These are phyloP conservation scores for Morpho achilles DNA, from an alignment of 2,888 invertebrate genomes.

Conservation along the genomic window DNA sequence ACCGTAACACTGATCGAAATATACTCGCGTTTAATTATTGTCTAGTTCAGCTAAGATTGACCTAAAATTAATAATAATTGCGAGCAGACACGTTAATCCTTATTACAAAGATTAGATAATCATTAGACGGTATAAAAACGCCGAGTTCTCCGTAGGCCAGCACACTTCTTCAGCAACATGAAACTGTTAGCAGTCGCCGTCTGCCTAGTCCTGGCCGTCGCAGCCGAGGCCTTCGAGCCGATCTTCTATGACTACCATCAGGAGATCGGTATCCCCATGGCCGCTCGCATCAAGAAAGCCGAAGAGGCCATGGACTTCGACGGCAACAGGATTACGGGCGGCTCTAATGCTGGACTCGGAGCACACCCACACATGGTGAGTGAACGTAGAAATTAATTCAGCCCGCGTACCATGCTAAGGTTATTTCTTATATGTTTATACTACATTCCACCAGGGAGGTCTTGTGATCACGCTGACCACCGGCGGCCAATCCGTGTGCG, in stretches of 20 bases:
- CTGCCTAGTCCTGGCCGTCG: background rate
- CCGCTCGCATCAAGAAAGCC: background rate
- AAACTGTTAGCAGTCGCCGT: background rate
- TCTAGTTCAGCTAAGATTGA: too few species aligned
- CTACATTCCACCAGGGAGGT: conserved; percentile 35
- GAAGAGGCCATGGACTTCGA: conserved; percentile 12
- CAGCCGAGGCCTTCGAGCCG: background rate
- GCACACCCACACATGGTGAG: conserved; percentile 2
- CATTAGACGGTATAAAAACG: background rate
- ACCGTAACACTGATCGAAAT: too few species aligned
- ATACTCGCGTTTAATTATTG: too few species aligned
- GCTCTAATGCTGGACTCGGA: background rate
- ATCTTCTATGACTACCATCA: conserved; percentile 7
- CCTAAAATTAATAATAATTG: too few species aligned
- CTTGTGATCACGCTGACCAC: conserved; percentile 36
- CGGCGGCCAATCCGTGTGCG: conserved; percentile 38
- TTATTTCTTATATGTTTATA: too few species aligned
- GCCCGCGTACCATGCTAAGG: too few species aligned
- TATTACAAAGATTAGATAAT: too few species aligned
- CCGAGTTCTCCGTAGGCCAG: background rate
- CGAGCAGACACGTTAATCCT: too few species aligned
- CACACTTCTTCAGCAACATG: conserved; percentile 1
- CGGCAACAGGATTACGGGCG: conserved; percentile 4
- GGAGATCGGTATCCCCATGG: conserved; percentile 2
- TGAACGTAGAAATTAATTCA: background rate